Evolutionary conservation across 2,888 invertebrate species (phyloP), one percentile per base, ranked within the genome.

Genomic region (Caenorhabditis plicata): DNA sequence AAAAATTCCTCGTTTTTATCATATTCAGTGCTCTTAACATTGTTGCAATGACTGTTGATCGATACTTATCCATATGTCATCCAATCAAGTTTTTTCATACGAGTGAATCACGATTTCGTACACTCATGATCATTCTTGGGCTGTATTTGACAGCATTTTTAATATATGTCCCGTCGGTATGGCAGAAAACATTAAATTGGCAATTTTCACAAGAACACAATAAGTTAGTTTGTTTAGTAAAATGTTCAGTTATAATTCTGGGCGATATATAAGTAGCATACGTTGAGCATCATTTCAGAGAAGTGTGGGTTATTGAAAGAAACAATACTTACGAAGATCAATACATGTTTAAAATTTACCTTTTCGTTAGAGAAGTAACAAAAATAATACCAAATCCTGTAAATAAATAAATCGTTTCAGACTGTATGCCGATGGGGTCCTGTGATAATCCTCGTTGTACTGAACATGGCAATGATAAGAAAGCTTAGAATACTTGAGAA

Each of bases 11-110:
- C 52, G 83, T 83, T 15, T 81, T 84, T 56, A 82, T 83, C 57
- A 15, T 11, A 64, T 73, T 53, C 54, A 82, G 82, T 52, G 83
- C 84, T 15, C 82, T 84, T 56, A 82, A 83, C 57, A 83, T 84
- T 9, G 83, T 84, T 4, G 83, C 83, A 26, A 82, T 85, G 56
- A 84, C 85, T 3, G 81, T 84, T 19, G 84, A 85, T 68, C 74
- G 84, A 25, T 85, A 83, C 70, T 77, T 83, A 22, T 83, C 83
- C 1, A 83, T 84, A 13, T 83, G 83, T 55, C 78, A 75, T 50
- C 78, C 78, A 1, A 74, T 78, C 38, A 62, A 62, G 7, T 77
- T 76, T 48, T 74, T 68, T 63, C 73, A 73, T 41, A 60, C 73
- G 17, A 54, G 64, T 22, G 76, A 83, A 70, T 82, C 82, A 60